These are phyloP conservation scores for Montipora capitata DNA, from an alignment of 92 coral and sea anemone species.

Conservation along the genomic window DNA sequence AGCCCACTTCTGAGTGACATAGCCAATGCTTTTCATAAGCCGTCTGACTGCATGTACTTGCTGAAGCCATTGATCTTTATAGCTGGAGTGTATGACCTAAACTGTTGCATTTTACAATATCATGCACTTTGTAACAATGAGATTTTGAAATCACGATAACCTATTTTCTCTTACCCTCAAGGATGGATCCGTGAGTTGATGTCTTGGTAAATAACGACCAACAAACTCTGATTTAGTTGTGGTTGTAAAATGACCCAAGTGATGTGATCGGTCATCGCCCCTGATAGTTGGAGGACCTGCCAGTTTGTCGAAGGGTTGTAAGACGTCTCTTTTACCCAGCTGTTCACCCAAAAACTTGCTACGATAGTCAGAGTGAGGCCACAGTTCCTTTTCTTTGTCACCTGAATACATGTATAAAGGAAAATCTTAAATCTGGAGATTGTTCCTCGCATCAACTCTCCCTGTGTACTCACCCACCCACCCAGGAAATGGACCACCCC, in stretches of 20 bases:
- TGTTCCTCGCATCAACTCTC: too few relatives aligned
- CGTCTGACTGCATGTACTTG: too few relatives aligned
- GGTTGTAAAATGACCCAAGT: constrained; percentile 88
- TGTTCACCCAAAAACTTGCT: constrained; percentile 90
- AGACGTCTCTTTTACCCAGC: constrained; percentile 60
- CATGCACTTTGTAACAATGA: too few relatives aligned
- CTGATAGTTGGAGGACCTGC: constrained; percentile 86
- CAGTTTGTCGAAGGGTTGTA: constrained; percentile 63
- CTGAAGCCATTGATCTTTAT: too few relatives aligned
- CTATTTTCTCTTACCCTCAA: constrained; percentile 68
- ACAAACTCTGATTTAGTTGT: constrained; percentile 91
- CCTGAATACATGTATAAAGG: constrained; percentile 46
- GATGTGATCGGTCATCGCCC: constrained; percentile 91
- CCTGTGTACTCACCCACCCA: too few relatives aligned
- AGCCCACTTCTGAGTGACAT: too few relatives aligned
- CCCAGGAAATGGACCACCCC: too few relatives aligned
- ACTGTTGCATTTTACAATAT: too few relatives aligned
- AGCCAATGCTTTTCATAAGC: too few relatives aligned
- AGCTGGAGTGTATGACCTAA: too few relatives aligned
- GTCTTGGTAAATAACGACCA: constrained; percentile 78
- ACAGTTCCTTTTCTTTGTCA: constrained; percentile 92
- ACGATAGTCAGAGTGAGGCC: constrained; percentile 95
- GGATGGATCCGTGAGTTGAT: constrained; percentile 76
- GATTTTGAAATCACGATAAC: too few relatives aligned
- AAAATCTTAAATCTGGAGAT: neutral